Percentiles rank a stretch among this genome's conserved stretches.
Evolutionary conservation across 2,113 vertebrate genomes (phyloP).

Genomic region (Delphinapterus leucas): DNA sequence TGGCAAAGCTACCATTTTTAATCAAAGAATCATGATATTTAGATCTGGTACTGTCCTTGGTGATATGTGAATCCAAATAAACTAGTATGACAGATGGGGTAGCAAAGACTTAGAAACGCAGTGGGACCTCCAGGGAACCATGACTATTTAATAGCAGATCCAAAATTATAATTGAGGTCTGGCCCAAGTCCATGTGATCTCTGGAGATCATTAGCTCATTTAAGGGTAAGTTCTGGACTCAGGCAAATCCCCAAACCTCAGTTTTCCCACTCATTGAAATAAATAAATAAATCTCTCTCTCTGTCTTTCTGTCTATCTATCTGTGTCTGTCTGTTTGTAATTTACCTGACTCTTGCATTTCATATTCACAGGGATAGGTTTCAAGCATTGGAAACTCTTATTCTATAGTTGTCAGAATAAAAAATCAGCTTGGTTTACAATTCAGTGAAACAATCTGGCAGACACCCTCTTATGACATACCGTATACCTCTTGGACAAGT

Average conservation of each 20-base stretch:
- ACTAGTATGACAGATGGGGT: neutral
- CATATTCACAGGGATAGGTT: neutral
- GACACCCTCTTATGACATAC: neutral
- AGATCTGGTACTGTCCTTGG: neutral
- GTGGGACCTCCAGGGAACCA: neutral
- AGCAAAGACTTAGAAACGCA: neutral
- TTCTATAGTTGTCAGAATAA: neutral
- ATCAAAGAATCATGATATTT: neutral
- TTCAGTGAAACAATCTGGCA: neutral
- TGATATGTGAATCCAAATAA: neutral
- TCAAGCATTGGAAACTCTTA: neutral
- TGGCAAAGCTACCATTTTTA: neutral
- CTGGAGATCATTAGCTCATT: neutral
- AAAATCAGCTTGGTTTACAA: neutral
- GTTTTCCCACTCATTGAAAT: neutral
- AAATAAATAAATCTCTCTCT: neutral
- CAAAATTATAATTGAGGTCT: neutral
- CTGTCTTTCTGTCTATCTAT: neutral
- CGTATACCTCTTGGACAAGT: neutral
- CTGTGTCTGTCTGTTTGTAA: neutral
- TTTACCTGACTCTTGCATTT: neutral
- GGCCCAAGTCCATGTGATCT: neutral
- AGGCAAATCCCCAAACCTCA: neutral
- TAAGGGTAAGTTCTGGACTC: neutral
- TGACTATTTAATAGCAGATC: neutral